phyloP scores from a whole-genome alignment of 2,888 invertebrate genomes.

The Xestobium rufovillosum region DNA sequence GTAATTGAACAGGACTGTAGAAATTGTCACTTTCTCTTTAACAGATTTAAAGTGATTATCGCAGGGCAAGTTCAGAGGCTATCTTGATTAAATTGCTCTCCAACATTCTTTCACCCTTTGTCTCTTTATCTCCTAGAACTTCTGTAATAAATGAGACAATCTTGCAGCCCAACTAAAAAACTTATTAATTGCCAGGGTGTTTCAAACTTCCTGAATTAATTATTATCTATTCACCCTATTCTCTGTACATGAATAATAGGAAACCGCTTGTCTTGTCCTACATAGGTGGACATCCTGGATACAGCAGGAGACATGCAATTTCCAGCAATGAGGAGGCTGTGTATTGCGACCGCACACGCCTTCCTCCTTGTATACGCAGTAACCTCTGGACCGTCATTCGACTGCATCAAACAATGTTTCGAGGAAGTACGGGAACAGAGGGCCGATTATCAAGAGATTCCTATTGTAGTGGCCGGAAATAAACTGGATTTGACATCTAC shows the following conservation, averaged over 20 bases:
- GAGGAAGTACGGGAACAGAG: constrained; percentile 78
- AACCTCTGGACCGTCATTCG: constrained; percentile 66
- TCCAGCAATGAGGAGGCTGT: constrained; percentile 82
- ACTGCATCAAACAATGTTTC: constrained; percentile 65
- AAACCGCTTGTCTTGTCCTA: constrained; percentile 2
- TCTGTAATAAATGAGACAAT: too few species aligned
- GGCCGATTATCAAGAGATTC: constrained; percentile 67
- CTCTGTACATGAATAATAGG: neutral
- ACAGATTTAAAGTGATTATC: too few species aligned
- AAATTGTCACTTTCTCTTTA: too few species aligned
- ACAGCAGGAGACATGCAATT: constrained; percentile 83
- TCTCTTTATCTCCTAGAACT: too few species aligned
- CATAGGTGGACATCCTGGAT: constrained; percentile 66
- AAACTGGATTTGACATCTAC: constrained; percentile 70
- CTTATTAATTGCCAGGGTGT: too few species aligned
- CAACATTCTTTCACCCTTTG: too few species aligned
- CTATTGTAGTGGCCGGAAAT: constrained; percentile 81
- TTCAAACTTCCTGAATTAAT: too few species aligned
- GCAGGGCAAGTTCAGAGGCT: too few species aligned
- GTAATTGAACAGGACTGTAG: too few species aligned
- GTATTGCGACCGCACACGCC: constrained; percentile 81
- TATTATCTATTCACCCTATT: too few species aligned
- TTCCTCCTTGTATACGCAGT: constrained; percentile 81
- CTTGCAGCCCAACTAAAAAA: too few species aligned
- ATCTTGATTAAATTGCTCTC: too few species aligned